Evolutionary conservation across 1,140 invertebrate genomes (phyloP).

Genomic region (Araneus ventricosus): DNA sequence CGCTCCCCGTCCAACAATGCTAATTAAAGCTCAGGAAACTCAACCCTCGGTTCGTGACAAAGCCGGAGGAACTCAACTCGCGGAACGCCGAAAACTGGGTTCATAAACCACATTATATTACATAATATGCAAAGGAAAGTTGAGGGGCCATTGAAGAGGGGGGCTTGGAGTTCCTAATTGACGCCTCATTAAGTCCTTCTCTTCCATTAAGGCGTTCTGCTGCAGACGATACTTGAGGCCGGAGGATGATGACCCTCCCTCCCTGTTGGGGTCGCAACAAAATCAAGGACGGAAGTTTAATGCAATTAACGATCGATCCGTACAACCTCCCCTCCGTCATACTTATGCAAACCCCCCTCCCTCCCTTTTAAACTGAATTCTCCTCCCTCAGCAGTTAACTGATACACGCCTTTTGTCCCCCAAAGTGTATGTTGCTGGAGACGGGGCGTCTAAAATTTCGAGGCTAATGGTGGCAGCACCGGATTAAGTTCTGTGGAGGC

Average conservation of each 20-base stretch:
- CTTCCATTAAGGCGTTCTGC: neutral
- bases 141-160: neutral
- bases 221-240: conserved; percentile 10
- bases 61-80: neutral
- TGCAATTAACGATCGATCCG: conserved; percentile 64
- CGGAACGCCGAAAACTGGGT: conserved; percentile 11
- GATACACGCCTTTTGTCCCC: neutral
- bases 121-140: conserved; percentile 26
- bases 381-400: neutral
- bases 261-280: neutral
- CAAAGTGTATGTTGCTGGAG: conserved; percentile 12
- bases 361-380: neutral
- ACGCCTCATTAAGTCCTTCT: conserved; percentile 62
- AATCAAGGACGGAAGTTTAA: conserved; percentile 71
- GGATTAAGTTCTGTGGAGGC: too few species aligned
- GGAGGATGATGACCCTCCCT: conserved; percentile 24
- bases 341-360: neutral
- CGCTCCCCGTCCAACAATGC: neutral
- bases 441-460: too few species aligned
- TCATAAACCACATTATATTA: conserved; percentile 60
- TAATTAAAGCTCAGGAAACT: conserved; percentile 41
- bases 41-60: neutral
- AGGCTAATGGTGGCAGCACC: too few species aligned
- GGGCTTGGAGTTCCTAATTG: conserved; percentile 38
- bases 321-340: neutral